Evolutionary conservation across 2,113 vertebrate genomes (phyloP), one percentile per base, ranked within the genome.

Genomic region (Nycticorax nycticorax): DNA sequence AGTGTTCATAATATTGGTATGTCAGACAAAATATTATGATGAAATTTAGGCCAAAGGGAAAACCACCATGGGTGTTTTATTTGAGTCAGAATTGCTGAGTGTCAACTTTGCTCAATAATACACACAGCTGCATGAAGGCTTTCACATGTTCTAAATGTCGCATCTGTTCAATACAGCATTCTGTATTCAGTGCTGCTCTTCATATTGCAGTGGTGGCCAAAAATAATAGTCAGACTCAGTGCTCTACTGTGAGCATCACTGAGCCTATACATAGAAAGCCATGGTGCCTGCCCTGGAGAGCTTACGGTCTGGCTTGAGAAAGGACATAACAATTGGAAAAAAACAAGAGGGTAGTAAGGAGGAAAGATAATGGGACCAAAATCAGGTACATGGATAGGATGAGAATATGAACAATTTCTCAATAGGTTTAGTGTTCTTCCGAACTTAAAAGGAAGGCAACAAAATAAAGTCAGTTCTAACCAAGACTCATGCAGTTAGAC

Each of bases 11-110:
- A 78, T 95, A 84, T 52, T 88, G 91, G 88, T 94, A 96, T 93
- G 79, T 63, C 66, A 95, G 67, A 94, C 78, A 93, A 96, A 96
- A 95, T 93, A 91, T 93, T 95, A 83, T 71, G 91, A 81, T 91
- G 89, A 97, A 94, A 81, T 92, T 86, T 91, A 91, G 76, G 91
- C 86, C 68, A 91, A 87, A 91, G 43, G 26, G 72, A 89, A 93
- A 96, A 92, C 84, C 73, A 89, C 91, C 52, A 81, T 14, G 64
- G 64, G 21, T 92, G 84, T 96, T 96, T 93, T 86, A 92, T 86
- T 93, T 96, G 69, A 96, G 56, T 89, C 74, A 91, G 77, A 64
- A 89, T 68, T 92, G 69, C 87, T 64, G 74, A 75, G 90, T 68
- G 76, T 89, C 73, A 75, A 0, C 64, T 81, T 79, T 93, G 64